Conservation (phyloP, 2,113 vertebrate species). For the Nanorana parkeri region DNA sequence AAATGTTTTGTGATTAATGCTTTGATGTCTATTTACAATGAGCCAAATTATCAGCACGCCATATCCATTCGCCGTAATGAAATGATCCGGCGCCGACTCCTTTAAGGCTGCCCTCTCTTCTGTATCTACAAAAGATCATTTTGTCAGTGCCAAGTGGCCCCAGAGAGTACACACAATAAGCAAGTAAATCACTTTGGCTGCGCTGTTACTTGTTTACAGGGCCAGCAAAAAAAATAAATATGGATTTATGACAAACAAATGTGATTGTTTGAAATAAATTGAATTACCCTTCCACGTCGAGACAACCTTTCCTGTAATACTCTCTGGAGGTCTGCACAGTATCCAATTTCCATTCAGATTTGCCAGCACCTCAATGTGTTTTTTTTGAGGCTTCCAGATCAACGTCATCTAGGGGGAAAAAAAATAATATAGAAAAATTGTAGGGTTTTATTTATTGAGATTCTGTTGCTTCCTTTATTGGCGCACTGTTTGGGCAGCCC, state of each 20-base stretch:
- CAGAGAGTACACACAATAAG: slow-evolving; percentile 37
- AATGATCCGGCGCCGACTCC: too few relatives aligned
- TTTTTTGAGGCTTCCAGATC: slow-evolving; percentile 1
- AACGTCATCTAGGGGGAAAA: neutral
- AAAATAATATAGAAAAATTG: too few relatives aligned
- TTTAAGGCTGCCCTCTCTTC: too few relatives aligned
- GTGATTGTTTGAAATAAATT: slow-evolving; percentile 57
- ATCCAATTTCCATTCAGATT: slow-evolving; percentile 30
- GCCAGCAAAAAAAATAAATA: slow-evolving; percentile 50
- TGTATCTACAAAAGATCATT: slow-evolving; percentile 32
- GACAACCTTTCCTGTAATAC: slow-evolving; percentile 18
- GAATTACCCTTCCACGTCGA: slow-evolving; percentile 43
- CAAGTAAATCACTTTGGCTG: slow-evolving; percentile 47
- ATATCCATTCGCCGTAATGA: too few relatives aligned
- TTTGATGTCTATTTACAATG: too few relatives aligned
- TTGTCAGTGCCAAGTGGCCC: slow-evolving; percentile 44
- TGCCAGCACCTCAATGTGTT: slow-evolving; percentile 28
- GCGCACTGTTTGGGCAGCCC: too few relatives aligned
- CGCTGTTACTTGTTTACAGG: slow-evolving; percentile 44
- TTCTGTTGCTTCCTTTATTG: too few relatives aligned
- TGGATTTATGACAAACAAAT: slow-evolving; percentile 58
- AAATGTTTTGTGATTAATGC: too few relatives aligned
- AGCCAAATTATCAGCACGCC: too few relatives aligned
- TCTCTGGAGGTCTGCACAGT: slow-evolving; percentile 20
- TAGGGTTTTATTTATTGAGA: too few relatives aligned